Percentiles rank a stretch among this genome's conserved stretches.
Evolutionary conservation across 2,888 invertebrate species (phyloP).

Genomic region (Drosophila eohydei): DNA sequence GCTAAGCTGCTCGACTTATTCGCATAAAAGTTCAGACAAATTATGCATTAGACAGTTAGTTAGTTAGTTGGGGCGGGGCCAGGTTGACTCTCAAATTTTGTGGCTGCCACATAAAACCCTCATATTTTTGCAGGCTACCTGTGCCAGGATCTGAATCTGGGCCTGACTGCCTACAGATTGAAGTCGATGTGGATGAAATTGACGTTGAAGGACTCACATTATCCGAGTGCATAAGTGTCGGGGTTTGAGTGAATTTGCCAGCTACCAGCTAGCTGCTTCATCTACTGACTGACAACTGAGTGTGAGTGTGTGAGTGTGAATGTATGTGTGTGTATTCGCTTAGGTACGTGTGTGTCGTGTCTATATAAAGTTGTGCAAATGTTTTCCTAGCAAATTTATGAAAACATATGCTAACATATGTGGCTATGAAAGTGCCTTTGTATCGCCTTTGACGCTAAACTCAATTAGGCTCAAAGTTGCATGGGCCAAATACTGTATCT

Average conservation of each 20-base stretch:
- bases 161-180: constrained; percentile 11
- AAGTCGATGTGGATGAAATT: constrained; percentile 12
- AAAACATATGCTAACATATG: constrained; percentile 33
- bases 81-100: constrained; percentile 46
- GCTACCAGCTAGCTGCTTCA: constrained; percentile 60
- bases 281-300: constrained; percentile 27
- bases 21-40: constrained; percentile 74
- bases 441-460: constrained; percentile 2
- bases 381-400: constrained; percentile 44
- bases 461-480: constrained; percentile 20
- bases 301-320: not conserved
- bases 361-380: constrained; percentile 41
- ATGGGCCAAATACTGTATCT: not conserved
- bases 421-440: not conserved
- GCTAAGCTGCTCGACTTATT: constrained; percentile 47
- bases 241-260: constrained; percentile 52
- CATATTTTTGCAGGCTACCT: constrained; percentile 36
- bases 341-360: not conserved
- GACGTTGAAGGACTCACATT: constrained; percentile 47
- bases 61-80: constrained; percentile 34
- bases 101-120: constrained; percentile 38
- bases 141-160: constrained; percentile 2
- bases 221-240: not conserved
- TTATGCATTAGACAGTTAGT: constrained; percentile 79
- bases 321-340: not conserved